Base-by-base conservation (phyloP, 1,140 invertebrate species). In the Heliothis subflexa region DNA sequence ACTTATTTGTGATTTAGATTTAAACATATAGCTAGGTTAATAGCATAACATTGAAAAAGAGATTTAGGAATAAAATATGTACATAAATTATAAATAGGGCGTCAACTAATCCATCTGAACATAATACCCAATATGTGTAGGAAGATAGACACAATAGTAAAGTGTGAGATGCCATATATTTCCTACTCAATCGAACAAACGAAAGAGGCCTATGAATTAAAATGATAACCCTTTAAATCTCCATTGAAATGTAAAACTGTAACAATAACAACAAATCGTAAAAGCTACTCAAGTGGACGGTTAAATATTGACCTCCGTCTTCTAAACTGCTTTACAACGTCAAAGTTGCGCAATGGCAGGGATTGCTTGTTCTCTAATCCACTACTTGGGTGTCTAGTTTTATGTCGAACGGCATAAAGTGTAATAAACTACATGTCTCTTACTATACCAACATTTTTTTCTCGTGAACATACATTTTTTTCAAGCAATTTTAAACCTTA, bases 341-440 rank as follows among this genome's bases (percentile, higher is more conserved):
- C 75, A 79, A 76, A 78, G 82, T 85, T 85, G 82, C 81, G 78
- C 83, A 83, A 86, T 76, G 72, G 57, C 18, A 80, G 73, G 72
- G 74, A 78, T 79, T 82, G 80, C 79, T 78, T 79, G 47, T 78
- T 80, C 78, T 59, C 79, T 85, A 83, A 86, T 85, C 83, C 79
- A 80, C 85, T 82, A 85, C 85, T 87, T 87, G 85, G 85, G 85
- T 85, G 85, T 85, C 85, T 87, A 80, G 72, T 84, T 87, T 87
- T 85, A 87, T 87, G 84, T 81, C 59, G 59, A 59, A 61, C 61
- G 71, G 78, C 75, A 86, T 82, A 84, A 80, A 78, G 71, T 64
- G 84, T 82, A 83, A 86, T 86, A 86, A 86, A 84, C 80, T 80
- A 79, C 75, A 64, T 78, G 81, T 80, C 78, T 79, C 74, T 78